phyloP scores from a whole-genome alignment of 2,888 invertebrate genomes.

The Tupiocoris notatus region DNA sequence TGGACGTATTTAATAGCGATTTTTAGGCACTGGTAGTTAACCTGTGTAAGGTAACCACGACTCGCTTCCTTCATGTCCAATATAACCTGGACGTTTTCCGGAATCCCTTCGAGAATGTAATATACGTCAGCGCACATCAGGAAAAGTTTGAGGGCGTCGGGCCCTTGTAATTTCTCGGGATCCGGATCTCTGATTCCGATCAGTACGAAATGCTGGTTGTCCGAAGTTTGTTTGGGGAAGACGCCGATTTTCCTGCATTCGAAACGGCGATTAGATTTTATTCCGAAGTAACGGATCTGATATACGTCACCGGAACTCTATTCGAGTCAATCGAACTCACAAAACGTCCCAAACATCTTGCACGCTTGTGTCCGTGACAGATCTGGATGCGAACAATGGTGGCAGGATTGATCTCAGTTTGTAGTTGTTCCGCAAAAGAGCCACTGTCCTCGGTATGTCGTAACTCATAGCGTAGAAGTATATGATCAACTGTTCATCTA shows the following conservation, averaged over 20 bases:
- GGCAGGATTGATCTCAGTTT: conserved; percentile 2
- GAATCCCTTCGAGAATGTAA: conserved; percentile 27
- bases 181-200: conserved; percentile 10
- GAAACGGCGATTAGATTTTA: neutral
- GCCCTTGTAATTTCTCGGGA: neutral
- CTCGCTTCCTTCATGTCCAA: neutral
- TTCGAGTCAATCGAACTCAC: conserved; percentile 11
- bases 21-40: conserved; percentile 23
- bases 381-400: conserved; percentile 6
- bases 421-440: conserved; percentile 23
- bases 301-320: neutral
- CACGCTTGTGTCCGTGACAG: neutral
- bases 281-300: too few relatives aligned
- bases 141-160: conserved; percentile 12
- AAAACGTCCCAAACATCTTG: conserved; percentile 13
- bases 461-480: conserved; percentile 14
- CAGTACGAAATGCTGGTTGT: conserved; percentile 2
- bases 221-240: conserved; percentile 1
- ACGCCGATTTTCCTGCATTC: conserved; percentile 2
- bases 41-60: conserved; percentile 4
- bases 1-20: conserved; percentile 25
- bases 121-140: conserved; percentile 34
- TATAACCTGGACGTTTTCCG: conserved; percentile 1
- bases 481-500: conserved; percentile 30
- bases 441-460: neutral